Evolutionary conservation across 2,888 invertebrate genomes (phyloP).

Genomic region (Drosophila pseudotakahashii): DNA sequence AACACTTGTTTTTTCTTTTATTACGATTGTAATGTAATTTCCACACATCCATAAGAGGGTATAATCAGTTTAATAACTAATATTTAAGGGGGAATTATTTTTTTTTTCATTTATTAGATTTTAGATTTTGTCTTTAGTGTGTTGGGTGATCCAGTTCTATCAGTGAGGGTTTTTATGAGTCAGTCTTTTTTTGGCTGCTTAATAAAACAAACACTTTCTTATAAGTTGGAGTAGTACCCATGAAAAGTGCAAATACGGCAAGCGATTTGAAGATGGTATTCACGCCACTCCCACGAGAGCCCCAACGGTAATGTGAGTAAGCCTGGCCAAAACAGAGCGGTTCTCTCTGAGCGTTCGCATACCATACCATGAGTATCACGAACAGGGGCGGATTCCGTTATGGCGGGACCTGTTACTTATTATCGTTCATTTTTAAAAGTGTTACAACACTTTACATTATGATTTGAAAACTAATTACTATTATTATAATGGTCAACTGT

Average conservation of each 20-base stretch:
- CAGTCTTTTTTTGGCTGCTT: constrained; percentile 6
- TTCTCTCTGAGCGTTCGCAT: constrained; percentile 5
- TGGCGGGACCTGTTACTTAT: too few relatives aligned
- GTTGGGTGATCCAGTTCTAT: not conserved
- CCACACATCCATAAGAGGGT: too few relatives aligned
- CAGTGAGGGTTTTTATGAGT: not conserved
- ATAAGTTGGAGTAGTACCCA: not conserved
- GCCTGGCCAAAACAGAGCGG: constrained; percentile 23
- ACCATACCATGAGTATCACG: not conserved
- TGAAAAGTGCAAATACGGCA: constrained; percentile 19
- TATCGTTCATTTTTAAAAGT: too few relatives aligned
- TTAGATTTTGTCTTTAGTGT: not conserved
- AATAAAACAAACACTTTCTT: constrained; percentile 24
- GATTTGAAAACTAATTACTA: too few relatives aligned
- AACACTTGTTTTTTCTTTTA: not conserved
- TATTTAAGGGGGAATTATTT: too few relatives aligned
- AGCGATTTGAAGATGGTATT: constrained; percentile 9
- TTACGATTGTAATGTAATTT: not conserved
- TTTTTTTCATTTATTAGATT: too few relatives aligned
- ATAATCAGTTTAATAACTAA: not conserved
- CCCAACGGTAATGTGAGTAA: constrained; percentile 71
- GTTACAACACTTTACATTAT: too few relatives aligned
- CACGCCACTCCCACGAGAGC: constrained; percentile 31
- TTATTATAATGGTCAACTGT: too few relatives aligned
- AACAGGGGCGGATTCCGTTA: too few relatives aligned